These are phyloP conservation scores for Nezara viridula DNA, from an alignment of 2,888 invertebrate species.

Conservation along the genomic window DNA sequence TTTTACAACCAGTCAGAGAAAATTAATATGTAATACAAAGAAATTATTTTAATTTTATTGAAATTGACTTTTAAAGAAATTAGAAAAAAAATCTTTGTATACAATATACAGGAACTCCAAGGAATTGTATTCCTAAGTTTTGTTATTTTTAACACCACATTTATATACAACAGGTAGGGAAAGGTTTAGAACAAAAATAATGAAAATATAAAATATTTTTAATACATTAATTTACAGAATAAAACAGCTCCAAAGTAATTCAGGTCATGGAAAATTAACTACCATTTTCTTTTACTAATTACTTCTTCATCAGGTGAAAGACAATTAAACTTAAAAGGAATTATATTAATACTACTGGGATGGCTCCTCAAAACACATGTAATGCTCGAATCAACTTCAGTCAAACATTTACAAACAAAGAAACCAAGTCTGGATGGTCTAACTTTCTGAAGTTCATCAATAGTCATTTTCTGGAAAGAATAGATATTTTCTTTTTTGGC, in stretches of 20 bases:
- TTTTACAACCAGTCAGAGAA: not conserved
- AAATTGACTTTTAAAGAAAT: not conserved
- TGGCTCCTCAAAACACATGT: conserved; percentile 54
- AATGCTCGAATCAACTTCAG: conserved; percentile 65
- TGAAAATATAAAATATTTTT: conserved; percentile 5
- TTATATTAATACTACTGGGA: conserved; percentile 65
- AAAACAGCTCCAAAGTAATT: not conserved
- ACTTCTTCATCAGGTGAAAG: conserved; percentile 76
- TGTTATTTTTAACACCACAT: not conserved
- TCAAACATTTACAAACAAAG: conserved; percentile 56
- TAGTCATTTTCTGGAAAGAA: conserved; percentile 75
- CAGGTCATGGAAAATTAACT: not conserved
- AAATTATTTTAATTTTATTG: not conserved
- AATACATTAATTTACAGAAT: not conserved
- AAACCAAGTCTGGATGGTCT: conserved; percentile 49
- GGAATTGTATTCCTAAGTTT: not conserved
- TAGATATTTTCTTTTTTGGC: conserved; percentile 24
- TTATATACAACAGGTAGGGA: not conserved
- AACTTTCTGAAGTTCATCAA: conserved; percentile 65
- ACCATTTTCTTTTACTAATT: conserved; percentile 65
- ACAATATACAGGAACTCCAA: not conserved
- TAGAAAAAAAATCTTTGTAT: not conserved
- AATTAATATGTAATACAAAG: not conserved
- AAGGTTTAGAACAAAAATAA: not conserved
- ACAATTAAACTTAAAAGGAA: conserved; percentile 73